Percentiles rank a stretch among this genome's conserved stretches.
Conservation (phyloP, 2,888 invertebrate species). For the Aspidiotus rigidus region DNA sequence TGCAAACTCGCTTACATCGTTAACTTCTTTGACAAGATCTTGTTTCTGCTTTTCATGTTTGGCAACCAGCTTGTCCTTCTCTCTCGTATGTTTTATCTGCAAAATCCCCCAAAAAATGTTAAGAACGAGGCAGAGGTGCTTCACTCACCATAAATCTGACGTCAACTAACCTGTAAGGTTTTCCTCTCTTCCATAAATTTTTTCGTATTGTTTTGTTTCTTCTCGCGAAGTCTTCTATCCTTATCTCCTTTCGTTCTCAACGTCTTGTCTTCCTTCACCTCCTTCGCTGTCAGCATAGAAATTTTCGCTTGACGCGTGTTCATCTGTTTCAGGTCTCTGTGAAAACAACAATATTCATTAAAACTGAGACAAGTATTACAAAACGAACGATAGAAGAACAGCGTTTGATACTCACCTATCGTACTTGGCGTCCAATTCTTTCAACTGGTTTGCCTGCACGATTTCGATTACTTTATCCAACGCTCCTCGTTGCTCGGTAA, state of each 20-base stretch:
- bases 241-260: conserved; percentile 94
- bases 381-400: neutral
- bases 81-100: conserved; percentile 77
- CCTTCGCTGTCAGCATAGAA: conserved; percentile 93
- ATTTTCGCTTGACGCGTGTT: conserved; percentile 89
- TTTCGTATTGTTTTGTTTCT: conserved; percentile 95
- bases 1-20: conserved; percentile 54
- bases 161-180: conserved; percentile 45
- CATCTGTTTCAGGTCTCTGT: conserved; percentile 88
- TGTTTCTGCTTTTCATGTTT: conserved; percentile 88
- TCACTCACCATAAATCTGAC: neutral
- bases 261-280: conserved; percentile 91
- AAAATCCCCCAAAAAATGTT: conserved; percentile 37
- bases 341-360: conserved; percentile 33
- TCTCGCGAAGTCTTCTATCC: conserved; percentile 83
- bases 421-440: conserved; percentile 80
- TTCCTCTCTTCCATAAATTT: conserved; percentile 93
- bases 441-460: conserved; percentile 74
- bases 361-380: neutral
- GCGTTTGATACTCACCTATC: conserved; percentile 52
- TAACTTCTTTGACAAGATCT: conserved; percentile 76
- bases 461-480: conserved; percentile 68
- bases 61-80: conserved; percentile 82
- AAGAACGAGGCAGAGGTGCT: neutral
- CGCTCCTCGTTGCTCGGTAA: conserved; percentile 71